These are phyloP conservation scores for Cylindroiulus punctatus DNA, from an alignment of 2,888 invertebrate genomes.

Conservation along the genomic window DNA sequence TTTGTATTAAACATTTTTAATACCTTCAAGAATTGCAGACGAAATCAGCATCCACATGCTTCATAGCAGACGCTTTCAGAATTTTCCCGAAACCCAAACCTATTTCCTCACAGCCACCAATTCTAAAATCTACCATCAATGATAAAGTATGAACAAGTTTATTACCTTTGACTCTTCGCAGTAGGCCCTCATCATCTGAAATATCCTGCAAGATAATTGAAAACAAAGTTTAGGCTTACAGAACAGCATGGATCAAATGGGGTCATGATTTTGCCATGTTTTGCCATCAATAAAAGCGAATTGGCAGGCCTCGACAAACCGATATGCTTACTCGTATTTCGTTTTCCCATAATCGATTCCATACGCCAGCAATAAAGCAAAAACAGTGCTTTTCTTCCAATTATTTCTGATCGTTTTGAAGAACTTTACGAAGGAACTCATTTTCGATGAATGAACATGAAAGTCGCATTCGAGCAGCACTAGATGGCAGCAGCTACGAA, in stretches of 20 bases:
- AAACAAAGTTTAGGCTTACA: constrained; percentile 15
- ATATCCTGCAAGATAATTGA: constrained; percentile 71
- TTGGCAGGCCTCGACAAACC: background rate
- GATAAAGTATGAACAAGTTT: background rate
- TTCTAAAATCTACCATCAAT: background rate
- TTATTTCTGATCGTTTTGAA: constrained; percentile 78
- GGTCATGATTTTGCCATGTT: too few species aligned
- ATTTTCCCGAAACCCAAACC: background rate
- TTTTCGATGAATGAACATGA: background rate
- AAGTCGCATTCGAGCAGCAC: background rate
- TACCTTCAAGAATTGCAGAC: too few species aligned
- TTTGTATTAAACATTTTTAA: too few species aligned
- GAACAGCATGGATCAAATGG: background rate
- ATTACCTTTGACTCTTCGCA: constrained; percentile 76
- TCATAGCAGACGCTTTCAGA: background rate
- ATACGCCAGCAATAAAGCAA: constrained; percentile 75
- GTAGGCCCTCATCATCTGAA: constrained; percentile 80
- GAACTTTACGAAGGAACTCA: constrained; percentile 70
- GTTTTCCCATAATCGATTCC: constrained; percentile 77
- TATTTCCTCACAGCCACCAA: background rate
- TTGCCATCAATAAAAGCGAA: background rate
- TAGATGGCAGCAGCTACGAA: background rate
- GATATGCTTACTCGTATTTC: constrained; percentile 76
- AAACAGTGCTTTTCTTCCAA: constrained; percentile 89
- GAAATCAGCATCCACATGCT: background rate